Evolutionary conservation across 2,797 vertebrate species (phyloP).

Genomic region (Malacoraja senta): DNA sequence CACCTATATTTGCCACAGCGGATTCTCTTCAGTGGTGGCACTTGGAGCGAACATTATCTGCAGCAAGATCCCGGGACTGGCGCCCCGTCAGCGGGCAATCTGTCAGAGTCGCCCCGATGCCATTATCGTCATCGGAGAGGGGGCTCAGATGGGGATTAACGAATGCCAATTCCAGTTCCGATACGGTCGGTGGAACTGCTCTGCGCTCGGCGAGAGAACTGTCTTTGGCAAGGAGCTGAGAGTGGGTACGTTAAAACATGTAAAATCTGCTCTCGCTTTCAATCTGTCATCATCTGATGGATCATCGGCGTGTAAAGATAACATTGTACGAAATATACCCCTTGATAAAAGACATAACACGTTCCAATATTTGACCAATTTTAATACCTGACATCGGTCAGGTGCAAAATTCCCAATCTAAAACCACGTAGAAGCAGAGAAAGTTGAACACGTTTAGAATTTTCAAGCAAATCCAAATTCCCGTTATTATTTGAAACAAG

Average conservation of each 20-base stretch:
- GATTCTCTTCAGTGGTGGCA: conserved; percentile 88
- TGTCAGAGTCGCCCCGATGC: conserved; percentile 95
- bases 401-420: too few relatives aligned
- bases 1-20: conserved; percentile 55
- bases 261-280: neutral
- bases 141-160: conserved; percentile 91
- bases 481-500: too few relatives aligned
- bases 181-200: conserved; percentile 94
- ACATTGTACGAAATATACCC: neutral
- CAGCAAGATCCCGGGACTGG: conserved; percentile 92
- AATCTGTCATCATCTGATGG: neutral
- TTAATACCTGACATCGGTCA: neutral
- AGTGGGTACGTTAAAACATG: conserved; percentile 74
- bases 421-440: neutral
- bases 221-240: conserved; percentile 95
- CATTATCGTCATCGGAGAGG: conserved; percentile 94
- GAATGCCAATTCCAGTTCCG: conserved; percentile 96
- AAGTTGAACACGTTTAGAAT: neutral
- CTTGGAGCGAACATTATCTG: conserved; percentile 95
- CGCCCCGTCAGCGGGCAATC: conserved; percentile 90
- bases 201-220: conserved; percentile 86
- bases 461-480: neutral
- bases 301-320: too few relatives aligned
- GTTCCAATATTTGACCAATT: neutral
- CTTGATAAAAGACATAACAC: neutral